phyloP scores from a whole-genome alignment of 92 coral and sea anemone species.

The Nematostella vectensis region DNA sequence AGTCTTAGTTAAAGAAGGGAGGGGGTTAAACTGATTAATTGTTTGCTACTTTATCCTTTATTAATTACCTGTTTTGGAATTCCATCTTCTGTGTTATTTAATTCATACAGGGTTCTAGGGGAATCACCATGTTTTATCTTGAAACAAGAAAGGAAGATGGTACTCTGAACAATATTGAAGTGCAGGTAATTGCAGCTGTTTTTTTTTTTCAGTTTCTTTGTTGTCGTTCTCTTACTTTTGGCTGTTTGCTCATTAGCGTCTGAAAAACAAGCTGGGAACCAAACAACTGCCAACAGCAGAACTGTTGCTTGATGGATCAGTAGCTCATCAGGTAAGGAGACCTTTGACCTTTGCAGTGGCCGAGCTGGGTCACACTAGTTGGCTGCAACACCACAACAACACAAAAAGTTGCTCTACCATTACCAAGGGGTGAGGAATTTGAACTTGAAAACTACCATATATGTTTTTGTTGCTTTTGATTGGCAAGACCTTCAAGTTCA shows the following conservation, averaged over 20 bases:
- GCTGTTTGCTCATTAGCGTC: conserved; percentile 22
- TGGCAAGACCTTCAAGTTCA: no score
- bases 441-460: no score
- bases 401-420: neutral
- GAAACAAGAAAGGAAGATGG: conserved; percentile 63
- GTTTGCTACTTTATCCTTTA: no score
- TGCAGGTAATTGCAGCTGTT: conserved; percentile 49
- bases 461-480: no score
- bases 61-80: no score
- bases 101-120: conserved; percentile 70
- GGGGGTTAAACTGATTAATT: no score
- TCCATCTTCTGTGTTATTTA: neutral
- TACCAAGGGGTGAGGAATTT: no score
- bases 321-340: conserved; percentile 57
- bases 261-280: conserved; percentile 89
- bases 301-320: conserved; percentile 72
- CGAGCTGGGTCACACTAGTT: neutral
- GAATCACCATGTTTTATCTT: conserved; percentile 78
- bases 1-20: no score
- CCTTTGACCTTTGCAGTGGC: no score
- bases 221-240: no score
- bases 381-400: neutral
- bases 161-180: conserved; percentile 64
- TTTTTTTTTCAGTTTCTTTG: neutral
- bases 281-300: conserved; percentile 92